Evolutionary conservation across 92 coral and sea anemone genomes (phyloP), one percentile per base, ranked within the genome.

Genomic region (Porites lobata): DNA sequence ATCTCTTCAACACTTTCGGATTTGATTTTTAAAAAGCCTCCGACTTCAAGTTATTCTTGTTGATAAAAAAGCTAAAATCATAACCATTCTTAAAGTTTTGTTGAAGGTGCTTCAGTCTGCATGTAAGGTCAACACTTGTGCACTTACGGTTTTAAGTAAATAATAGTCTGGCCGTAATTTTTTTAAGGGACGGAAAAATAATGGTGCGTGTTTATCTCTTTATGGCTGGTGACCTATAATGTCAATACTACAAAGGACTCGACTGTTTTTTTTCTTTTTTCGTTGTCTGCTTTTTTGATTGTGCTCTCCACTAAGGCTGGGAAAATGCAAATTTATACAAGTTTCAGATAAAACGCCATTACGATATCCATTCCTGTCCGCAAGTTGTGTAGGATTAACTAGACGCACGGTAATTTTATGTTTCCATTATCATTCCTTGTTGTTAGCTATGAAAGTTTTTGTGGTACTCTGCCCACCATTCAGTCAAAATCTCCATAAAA

Each of bases 191-290:
- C 22, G 54, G 63, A 47, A 56, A 61, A 69, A 47, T 75, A 51
- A 50, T 24, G 51, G 66, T 72, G 76, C 78, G 58, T 58, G 81
- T 91, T 86, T 85, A 88, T 84, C 92, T 21, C 19, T 9, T 24
- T 29, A 7, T 56, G 62, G 73, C 24, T 59, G 79, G 72, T 88
- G 92, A 92, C 94, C 94, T 80, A 58, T 82, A 68, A 91, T 84
- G 91, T 88, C 94, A 87, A 77, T 82, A 68, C 69, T 56, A 73
- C n/a, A 18, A 22, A 53, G 21, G 38, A 19, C 57, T 19, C n/a
- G 20, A 2, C 47, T 43, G 57, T 56, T 62, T 58, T 77, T 82
- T 66, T 24, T 24, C n/a, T 69, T 71, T 82, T 63, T 57, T 82
- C 47, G 47, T 70, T 18, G 86, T 82, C 86, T 82, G 86, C 69